These are phyloP conservation scores for Opisthocomus hoazin DNA, from an alignment of 2,113 vertebrate species.

Conservation along the genomic window DNA sequence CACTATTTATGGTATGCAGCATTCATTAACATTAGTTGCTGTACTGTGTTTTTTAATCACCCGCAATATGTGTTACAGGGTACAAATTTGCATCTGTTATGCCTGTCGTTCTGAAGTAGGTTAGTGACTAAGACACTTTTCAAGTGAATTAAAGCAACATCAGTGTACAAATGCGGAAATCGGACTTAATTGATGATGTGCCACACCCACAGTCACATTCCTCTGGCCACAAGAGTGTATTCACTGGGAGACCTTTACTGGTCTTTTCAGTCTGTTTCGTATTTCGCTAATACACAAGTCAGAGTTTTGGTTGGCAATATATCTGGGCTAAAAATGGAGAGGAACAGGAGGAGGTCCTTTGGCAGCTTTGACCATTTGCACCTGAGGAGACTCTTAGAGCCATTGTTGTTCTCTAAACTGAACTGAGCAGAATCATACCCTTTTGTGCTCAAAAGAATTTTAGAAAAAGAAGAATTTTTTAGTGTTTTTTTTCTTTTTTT, in stretches of 20 bases:
- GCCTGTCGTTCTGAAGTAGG: not conserved
- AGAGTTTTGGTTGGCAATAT: conserved; percentile 16
- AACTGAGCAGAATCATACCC: not conserved
- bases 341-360: not conserved
- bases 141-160: not conserved
- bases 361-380: not conserved
- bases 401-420: not conserved
- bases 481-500: not conserved
- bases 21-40: conserved; percentile 57
- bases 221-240: not conserved
- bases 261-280: conserved; percentile 17
- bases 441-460: not conserved
- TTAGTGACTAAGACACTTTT: not conserved
- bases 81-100: conserved; percentile 37
- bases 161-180: not conserved
- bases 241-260: not conserved
- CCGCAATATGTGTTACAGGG: conserved; percentile 32
- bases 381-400: not conserved
- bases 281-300: not conserved
- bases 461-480: not conserved
- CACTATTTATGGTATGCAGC: conserved; percentile 43
- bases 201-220: not conserved
- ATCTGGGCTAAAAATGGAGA: conserved; percentile 1
- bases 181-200: not conserved
- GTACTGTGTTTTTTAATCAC: conserved; percentile 57